These are phyloP conservation scores for Wasmannia auropunctata DNA, from an alignment of 1,140 invertebrate species.

Conservation along the genomic window DNA sequence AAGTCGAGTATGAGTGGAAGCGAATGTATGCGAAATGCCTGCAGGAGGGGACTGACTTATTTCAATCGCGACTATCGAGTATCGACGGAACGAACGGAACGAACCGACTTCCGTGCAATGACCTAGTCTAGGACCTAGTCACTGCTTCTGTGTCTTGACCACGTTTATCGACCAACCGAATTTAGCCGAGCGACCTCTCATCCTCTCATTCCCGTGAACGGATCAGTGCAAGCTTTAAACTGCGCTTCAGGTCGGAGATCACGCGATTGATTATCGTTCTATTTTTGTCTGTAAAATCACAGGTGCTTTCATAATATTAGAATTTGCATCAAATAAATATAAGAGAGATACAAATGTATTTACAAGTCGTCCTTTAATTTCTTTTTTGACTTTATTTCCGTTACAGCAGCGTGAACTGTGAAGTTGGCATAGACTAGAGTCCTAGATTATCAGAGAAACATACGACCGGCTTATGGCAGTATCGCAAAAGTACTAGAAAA, in stretches of 20 bases:
- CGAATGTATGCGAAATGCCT: slow-evolving; percentile 63
- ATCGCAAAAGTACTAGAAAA: too few relatives aligned
- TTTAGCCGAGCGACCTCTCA: slow-evolving; percentile 74
- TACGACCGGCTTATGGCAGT: too few relatives aligned
- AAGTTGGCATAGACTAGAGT: not conserved
- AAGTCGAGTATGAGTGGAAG: slow-evolving; percentile 85
- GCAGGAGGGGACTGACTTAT: slow-evolving; percentile 43
- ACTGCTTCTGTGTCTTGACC: slow-evolving; percentile 63
- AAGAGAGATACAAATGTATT: not conserved
- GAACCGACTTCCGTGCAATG: slow-evolving; percentile 68
- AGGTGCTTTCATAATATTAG: not conserved
- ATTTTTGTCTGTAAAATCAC: not conserved
- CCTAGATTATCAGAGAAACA: too few relatives aligned
- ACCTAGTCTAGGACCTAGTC: slow-evolving; percentile 60
- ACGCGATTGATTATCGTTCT: rapidly evolving
- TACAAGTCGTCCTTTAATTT: not conserved
- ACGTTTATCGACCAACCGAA: slow-evolving; percentile 84
- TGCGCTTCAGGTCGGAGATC: not conserved
- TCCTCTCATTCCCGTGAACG: slow-evolving; percentile 28
- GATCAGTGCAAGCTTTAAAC: slow-evolving; percentile 7
- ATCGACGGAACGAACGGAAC: slow-evolving; percentile 55
- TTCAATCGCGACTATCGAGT: not conserved
- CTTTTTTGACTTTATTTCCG: not conserved
- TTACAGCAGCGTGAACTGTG: not conserved
- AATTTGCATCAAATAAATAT: not conserved